Evolutionary conservation across 2,113 vertebrate genomes (phyloP), one percentile per base, ranked within the genome.

Genomic region (Chaenogobius annularis): DNA sequence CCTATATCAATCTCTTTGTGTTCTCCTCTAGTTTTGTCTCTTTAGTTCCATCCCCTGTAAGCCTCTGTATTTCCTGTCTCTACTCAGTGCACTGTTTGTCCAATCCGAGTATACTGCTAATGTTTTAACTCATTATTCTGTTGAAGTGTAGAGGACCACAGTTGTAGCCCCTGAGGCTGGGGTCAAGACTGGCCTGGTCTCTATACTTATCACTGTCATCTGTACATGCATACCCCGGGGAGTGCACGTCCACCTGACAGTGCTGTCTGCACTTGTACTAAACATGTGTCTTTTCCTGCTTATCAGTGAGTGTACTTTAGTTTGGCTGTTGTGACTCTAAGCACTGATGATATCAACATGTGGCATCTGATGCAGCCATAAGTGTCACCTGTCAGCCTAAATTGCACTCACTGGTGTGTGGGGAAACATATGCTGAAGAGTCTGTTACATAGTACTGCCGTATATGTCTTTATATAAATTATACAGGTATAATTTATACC

Each of bases 401-500:
- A 82, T 22, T 83, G 82, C 81, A 81, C 81, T 83, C 77, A 72
- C 81, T 86, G 83, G 54, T 86, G n/a, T 40, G 69, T 14, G 22
- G 31, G 68, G 81, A 83, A 66, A 50, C 52, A 46, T 82, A 80
- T 62, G 69, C 37, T 88, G 46, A 86, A 80, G 75, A 89, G 77
- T 82, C 85, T 86, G 66, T 82, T 77, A 74, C 66, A 84, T 70
- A 81, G 35, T 78, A 74, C 63, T 85, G 67, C 79, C 68, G 82
- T 87, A 79, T 84, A 85, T 90, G 83, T 90, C 76, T 78, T 74
- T 69, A 68, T 88, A 85, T 90, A 92, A 92, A 92, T 89, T 89
- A 88, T 90, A 80, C 83, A 72, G 85, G 44, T 87, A 90, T 90
- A 90, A 90, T 90, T 90, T 88, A 92, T 90, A 86, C 80, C 35